Percentiles rank a stretch among this genome's conserved stretches.
phyloP scores from a whole-genome alignment of 1,140 invertebrate species.

The Aphidius gifuensis region DNA sequence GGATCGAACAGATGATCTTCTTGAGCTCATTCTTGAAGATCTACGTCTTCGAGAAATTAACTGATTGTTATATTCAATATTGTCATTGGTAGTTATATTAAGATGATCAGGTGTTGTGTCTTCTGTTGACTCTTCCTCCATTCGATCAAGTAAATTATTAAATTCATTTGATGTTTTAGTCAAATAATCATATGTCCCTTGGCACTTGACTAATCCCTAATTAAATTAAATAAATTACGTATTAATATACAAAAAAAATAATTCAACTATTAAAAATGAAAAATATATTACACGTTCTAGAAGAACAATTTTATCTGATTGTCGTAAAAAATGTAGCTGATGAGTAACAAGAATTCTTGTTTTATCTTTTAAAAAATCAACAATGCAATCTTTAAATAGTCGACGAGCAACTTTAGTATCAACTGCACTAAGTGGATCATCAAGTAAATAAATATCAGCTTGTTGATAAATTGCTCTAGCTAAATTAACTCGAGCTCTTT shows the following conservation, averaged over 20 bases:
- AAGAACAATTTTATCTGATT: conserved; percentile 73
- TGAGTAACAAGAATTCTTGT: conserved; percentile 80
- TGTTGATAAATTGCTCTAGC: conserved; percentile 73
- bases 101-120: conserved; percentile 19
- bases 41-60: background rate
- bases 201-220: conserved; percentile 58
- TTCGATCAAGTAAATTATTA: conserved; percentile 34
- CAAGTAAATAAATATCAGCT: conserved; percentile 73
- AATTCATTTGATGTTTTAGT: conserved; percentile 58
- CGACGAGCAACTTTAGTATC: conserved; percentile 67
- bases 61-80: background rate
- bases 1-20: conserved; percentile 19
- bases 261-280: background rate
- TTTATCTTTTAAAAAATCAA: conserved; percentile 56
- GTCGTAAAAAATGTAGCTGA: conserved; percentile 76
- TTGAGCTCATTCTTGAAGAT: background rate
- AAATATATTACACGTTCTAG: conserved; percentile 64
- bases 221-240: conserved; percentile 2
- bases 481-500: conserved; percentile 81
- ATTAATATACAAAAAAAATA: background rate
- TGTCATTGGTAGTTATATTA: background rate
- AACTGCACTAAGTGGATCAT: conserved; percentile 77
- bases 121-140: conserved; percentile 29
- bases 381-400: conserved; percentile 66
- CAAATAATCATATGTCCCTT: conserved; percentile 60